Conservation (phyloP, 1,140 invertebrate genomes). For the Bombus superbus region DNA sequence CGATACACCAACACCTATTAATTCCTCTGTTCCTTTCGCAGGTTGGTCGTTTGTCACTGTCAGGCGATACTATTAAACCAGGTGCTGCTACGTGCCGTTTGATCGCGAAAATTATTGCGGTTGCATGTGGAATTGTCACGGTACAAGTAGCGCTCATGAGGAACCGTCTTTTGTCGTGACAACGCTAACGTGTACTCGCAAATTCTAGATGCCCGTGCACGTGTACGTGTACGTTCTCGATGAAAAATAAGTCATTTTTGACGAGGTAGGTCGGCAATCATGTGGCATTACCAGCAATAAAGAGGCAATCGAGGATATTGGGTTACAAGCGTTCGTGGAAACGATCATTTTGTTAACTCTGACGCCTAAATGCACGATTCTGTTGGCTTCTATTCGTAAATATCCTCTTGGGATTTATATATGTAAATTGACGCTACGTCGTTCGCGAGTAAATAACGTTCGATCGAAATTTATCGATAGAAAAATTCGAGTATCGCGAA, state of each 20-base stretch:
- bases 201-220: not conserved
- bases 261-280: not conserved
- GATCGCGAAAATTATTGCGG: constrained; percentile 47
- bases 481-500: no score
- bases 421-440: not conserved
- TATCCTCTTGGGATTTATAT: no score
- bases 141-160: constrained; percentile 31
- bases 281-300: not conserved
- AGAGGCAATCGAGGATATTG: not conserved
- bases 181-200: not conserved
- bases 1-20: constrained; percentile 34
- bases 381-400: not conserved
- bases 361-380: not conserved
- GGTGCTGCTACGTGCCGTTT: constrained; percentile 30
- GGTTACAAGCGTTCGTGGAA: not conserved
- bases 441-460: not conserved
- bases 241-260: not conserved
- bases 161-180: constrained; percentile 21
- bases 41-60: constrained; percentile 45
- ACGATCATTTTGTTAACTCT: not conserved
- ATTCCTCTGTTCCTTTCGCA: constrained; percentile 45
- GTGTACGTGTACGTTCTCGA: not conserved
- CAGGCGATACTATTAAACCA: constrained; percentile 46
- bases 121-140: constrained; percentile 41
- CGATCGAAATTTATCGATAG: not conserved